A percentile compares a stretch with the other conserved stretches of the same genome.
Evolutionary conservation across 2,113 vertebrate species (phyloP).

Genomic region (Dasyurus viverrinus): DNA sequence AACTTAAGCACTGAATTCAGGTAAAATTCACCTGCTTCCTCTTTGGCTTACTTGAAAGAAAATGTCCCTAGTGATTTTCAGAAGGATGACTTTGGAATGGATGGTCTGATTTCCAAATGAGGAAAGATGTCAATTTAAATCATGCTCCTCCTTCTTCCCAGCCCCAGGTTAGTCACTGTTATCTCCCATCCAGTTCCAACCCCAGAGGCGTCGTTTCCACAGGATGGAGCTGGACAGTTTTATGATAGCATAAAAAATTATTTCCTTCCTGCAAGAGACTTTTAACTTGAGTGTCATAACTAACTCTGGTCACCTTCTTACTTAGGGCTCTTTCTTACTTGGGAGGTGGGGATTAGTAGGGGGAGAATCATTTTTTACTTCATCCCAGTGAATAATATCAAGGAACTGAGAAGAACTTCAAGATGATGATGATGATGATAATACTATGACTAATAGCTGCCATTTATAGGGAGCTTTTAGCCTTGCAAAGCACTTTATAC

Average conservation of each 20-base stretch:
- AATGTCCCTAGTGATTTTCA: not conserved
- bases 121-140: not conserved
- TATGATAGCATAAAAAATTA: slow-evolving; percentile 46
- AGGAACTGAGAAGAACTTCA: not conserved
- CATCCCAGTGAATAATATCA: not conserved
- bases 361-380: slow-evolving; percentile 16
- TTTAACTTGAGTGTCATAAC: slow-evolving; percentile 32
- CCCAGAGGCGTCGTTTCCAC: slow-evolving; percentile 7
- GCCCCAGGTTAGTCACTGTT: not conserved
- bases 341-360: not conserved
- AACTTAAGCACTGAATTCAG: not conserved
- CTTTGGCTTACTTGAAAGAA: not conserved
- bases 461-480: not conserved
- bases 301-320: slow-evolving; percentile 33
- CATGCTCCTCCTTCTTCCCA: not conserved
- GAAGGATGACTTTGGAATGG: not conserved
- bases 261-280: slow-evolving; percentile 41
- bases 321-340: slow-evolving; percentile 26
- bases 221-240: slow-evolving; percentile 30
- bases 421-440: not conserved
- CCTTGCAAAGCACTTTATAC: not conserved
- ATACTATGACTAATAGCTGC: not conserved
- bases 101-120: not conserved
- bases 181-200: not conserved
- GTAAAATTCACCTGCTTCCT: not conserved